Evolutionary conservation across 2,113 vertebrate genomes (phyloP).

Genomic region (Cinclus cinclus): DNA sequence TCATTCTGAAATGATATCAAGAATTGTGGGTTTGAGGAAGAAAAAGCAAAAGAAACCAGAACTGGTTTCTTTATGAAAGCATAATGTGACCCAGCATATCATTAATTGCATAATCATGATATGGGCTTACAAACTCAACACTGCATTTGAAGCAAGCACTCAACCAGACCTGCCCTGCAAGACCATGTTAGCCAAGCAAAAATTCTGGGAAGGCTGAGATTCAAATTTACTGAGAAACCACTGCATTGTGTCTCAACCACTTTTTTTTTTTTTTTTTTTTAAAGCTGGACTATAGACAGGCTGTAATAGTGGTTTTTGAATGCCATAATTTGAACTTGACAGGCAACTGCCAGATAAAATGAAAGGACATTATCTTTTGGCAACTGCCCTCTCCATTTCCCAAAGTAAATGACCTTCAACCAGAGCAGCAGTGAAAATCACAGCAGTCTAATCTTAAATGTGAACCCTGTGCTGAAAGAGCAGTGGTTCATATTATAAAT

Average conservation of each 20-base stretch:
- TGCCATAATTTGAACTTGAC: slow-evolving; percentile 32
- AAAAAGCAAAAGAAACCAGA: not conserved
- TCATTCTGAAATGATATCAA: not conserved
- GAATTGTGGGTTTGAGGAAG: not conserved
- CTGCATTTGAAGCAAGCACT: not conserved
- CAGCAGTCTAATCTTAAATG: slow-evolving; percentile 39
- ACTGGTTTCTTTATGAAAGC: too few species aligned
- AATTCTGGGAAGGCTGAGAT: not conserved
- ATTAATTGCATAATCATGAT: not conserved
- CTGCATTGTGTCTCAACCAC: not conserved
- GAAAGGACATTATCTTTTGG: slow-evolving; percentile 57
- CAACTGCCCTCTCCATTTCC: slow-evolving; percentile 44
- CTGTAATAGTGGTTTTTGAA: not conserved
- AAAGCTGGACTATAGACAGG: not conserved
- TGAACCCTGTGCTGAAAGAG: slow-evolving; percentile 23
- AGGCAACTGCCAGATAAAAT: slow-evolving; percentile 44
- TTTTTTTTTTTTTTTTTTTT: not conserved
- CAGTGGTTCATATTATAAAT: slow-evolving; percentile 10
- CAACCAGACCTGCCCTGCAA: not conserved
- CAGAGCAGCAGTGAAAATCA: slow-evolving; percentile 40
- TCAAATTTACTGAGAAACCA: not conserved
- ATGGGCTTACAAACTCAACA: not conserved
- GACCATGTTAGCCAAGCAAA: not conserved
- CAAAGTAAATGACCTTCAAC: slow-evolving; percentile 59
- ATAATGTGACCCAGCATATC: not conserved